A percentile compares a stretch with the other conserved stretches of the same genome.
These are phyloP conservation scores for Haliclystus octoradiatus DNA, from an alignment of 30 jellyfish, hydroid and myxozoan genomes.

Conservation along the genomic window DNA sequence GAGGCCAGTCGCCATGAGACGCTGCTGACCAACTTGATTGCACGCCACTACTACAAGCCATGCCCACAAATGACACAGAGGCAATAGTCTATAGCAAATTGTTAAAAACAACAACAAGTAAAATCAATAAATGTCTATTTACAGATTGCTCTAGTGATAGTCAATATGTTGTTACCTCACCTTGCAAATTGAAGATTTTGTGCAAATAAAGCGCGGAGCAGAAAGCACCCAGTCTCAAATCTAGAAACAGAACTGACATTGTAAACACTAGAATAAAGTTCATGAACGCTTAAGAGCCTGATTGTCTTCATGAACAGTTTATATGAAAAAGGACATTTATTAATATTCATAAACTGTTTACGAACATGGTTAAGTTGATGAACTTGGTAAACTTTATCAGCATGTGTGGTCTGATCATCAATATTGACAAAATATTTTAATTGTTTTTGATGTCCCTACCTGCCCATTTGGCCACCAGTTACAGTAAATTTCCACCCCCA, in stretches of 20 bases:
- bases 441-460: too few species aligned
- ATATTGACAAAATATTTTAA: too few species aligned
- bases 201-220: conserved; percentile 67
- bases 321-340: too few species aligned
- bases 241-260: conserved; percentile 15
- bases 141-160: not conserved
- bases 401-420: too few species aligned
- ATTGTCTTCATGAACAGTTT: too few species aligned
- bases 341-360: too few species aligned
- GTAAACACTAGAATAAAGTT: too few species aligned
- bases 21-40: conserved; percentile 91
- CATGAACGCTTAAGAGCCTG: too few species aligned
- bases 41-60: conserved; percentile 96
- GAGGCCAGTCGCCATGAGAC: conserved; percentile 95
- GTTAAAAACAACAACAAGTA: too few species aligned
- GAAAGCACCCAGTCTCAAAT: conserved; percentile 92
- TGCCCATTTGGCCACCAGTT: conserved; percentile 95
- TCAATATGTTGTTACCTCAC: conserved; percentile 7
- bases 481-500: conserved; percentile 95
- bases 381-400: too few species aligned
- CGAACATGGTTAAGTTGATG: too few species aligned
- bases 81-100: conserved; percentile 36
- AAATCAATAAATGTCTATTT: not conserved
- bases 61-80: conserved; percentile 86
- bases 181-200: conserved; percentile 91